Conservation (phyloP, 2,797 vertebrate species). For the Oreortyx pictus region DNA sequence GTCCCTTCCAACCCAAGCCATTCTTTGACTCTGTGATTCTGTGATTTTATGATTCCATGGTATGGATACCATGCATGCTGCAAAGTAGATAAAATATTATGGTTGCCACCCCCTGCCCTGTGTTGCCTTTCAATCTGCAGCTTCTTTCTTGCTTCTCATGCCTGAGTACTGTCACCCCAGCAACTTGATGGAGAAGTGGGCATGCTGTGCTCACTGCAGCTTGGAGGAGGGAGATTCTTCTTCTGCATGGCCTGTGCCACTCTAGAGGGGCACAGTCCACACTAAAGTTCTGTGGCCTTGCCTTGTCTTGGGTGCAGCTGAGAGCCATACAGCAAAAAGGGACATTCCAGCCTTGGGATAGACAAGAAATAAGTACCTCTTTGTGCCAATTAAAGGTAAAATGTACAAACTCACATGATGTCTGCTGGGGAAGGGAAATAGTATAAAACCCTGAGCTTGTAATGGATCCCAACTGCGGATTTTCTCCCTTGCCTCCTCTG, state of each 20-base stretch:
- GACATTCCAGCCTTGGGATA: not conserved
- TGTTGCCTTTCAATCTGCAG: not conserved
- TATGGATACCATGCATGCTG: fast-evolving
- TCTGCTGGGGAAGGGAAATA: not conserved
- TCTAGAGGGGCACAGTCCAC: not conserved
- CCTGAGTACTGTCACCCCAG: not conserved
- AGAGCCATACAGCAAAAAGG: not conserved
- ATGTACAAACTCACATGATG: not conserved
- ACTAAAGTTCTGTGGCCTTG: not conserved
- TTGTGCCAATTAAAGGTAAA: not conserved
- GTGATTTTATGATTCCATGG: too few species aligned
- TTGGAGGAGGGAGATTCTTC: not conserved
- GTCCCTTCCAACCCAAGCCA: too few species aligned
- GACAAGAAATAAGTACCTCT: not conserved
- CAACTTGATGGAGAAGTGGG: not conserved
- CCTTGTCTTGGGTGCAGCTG: not conserved
- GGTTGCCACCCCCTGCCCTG: not conserved
- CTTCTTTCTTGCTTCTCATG: not conserved
- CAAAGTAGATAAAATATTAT: not conserved
- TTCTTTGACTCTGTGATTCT: too few species aligned
- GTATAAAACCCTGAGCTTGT: not conserved
- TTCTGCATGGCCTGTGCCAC: not conserved
- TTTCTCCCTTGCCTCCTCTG: not conserved
- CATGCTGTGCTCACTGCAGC: not conserved
- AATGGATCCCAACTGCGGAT: fast-evolving